These are phyloP conservation scores for Nemurella pictetii DNA, from an alignment of 2,888 invertebrate genomes.

Conservation along the genomic window DNA sequence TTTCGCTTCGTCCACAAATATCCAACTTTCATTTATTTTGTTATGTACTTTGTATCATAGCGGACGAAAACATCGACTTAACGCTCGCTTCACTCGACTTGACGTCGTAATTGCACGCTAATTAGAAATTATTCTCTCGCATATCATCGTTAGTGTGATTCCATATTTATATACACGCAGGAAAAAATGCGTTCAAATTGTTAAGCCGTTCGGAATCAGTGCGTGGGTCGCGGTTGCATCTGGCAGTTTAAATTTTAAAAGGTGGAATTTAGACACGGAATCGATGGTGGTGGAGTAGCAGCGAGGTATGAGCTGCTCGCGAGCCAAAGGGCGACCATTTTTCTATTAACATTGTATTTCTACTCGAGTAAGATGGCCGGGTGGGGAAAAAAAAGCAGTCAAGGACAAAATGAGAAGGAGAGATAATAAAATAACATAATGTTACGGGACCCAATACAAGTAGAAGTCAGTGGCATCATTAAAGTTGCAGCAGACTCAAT, in stretches of 20 bases:
- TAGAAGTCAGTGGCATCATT: not conserved
- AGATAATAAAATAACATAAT: not conserved
- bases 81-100: not conserved
- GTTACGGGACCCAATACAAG: not conserved
- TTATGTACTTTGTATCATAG: not conserved
- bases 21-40: not conserved
- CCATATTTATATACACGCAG: not conserved
- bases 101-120: not conserved
- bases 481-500: not conserved
- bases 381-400: not conserved
- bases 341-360: not conserved
- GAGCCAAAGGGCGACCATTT: not conserved
- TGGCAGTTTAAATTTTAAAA: not conserved
- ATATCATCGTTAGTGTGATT: not conserved
- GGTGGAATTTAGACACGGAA: not conserved
- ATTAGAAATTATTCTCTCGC: not conserved
- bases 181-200: not conserved
- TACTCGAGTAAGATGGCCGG: not conserved
- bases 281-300: not conserved
- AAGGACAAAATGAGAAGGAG: not conserved
- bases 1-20: not conserved
- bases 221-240: not conserved
- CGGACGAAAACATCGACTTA: not conserved
- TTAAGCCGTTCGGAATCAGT: not conserved
- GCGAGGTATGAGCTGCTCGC: not conserved